These are phyloP conservation scores for Anoplophora glabripennis DNA, from an alignment of 1,140 invertebrate genomes.

Conservation along the genomic window DNA sequence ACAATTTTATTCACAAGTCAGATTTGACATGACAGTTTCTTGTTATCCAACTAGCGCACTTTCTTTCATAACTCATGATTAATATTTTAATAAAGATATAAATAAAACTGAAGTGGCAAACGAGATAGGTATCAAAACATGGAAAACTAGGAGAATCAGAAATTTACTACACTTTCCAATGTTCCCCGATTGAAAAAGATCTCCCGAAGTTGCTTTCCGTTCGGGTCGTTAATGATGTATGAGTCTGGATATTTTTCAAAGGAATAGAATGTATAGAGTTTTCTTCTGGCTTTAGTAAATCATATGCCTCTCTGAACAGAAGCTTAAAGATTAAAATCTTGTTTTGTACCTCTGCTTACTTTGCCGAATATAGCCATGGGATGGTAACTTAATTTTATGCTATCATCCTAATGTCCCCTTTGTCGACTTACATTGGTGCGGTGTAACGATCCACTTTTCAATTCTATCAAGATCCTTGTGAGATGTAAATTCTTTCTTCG, in stretches of 20 bases:
- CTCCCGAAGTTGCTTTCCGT: not conserved
- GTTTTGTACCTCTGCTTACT: constrained; percentile 7
- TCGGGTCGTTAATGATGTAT: constrained; percentile 22
- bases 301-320: constrained; percentile 23
- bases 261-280: constrained; percentile 17
- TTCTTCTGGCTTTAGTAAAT: constrained; percentile 22
- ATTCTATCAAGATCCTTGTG: not conserved
- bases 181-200: no score
- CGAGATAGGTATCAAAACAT: no score
- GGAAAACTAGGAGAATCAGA: no score
- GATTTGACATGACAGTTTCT: no score
- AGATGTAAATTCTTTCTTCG: no score
- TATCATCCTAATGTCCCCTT: not conserved
- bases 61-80: no score
- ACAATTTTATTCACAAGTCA: no score
- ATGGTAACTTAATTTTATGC: not conserved
- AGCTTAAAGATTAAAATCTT: constrained; percentile 20
- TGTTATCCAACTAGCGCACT: no score
- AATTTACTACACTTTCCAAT: no score
- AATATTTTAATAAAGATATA: no score
- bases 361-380: not conserved
- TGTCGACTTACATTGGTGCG: not conserved
- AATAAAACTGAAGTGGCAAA: no score
- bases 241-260: constrained; percentile 24
- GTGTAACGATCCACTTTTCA: not conserved